Percentiles rank a stretch among this genome's conserved stretches.
phyloP scores from a whole-genome alignment of 2,113 vertebrate genomes.

The Jacana jacana region DNA sequence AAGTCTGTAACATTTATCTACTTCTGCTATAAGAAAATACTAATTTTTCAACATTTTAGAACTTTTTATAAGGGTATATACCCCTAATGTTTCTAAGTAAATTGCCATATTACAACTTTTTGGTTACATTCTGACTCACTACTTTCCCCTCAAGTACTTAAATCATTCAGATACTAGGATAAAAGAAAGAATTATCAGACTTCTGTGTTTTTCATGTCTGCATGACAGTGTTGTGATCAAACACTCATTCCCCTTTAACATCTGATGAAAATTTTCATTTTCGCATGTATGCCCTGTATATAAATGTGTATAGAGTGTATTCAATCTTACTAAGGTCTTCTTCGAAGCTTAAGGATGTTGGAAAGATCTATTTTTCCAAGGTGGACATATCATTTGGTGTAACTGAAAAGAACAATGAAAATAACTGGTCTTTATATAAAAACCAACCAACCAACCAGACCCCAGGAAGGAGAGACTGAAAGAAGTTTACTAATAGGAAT shows the following conservation, averaged over 20 bases:
- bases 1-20: neutral
- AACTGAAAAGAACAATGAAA: neutral
- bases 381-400: neutral
- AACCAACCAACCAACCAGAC: too few species aligned
- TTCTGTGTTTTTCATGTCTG: neutral
- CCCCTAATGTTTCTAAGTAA: neutral
- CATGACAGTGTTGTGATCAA: neutral
- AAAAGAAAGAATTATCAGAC: neutral
- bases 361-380: neutral
- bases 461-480: neutral
- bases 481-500: neutral
- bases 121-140: neutral
- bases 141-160: neutral
- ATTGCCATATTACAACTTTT: neutral
- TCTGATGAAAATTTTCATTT: neutral
- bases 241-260: neutral
- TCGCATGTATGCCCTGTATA: neutral
- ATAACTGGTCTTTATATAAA: neutral
- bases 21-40: neutral
- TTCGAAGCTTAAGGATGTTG: neutral
- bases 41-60: neutral
- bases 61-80: neutral
- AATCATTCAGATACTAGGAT: neutral
- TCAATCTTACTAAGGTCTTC: neutral
- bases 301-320: neutral